Evolutionary conservation across 2,113 vertebrate genomes (phyloP).

Genomic region (Petrocephalus microphthalmus): DNA sequence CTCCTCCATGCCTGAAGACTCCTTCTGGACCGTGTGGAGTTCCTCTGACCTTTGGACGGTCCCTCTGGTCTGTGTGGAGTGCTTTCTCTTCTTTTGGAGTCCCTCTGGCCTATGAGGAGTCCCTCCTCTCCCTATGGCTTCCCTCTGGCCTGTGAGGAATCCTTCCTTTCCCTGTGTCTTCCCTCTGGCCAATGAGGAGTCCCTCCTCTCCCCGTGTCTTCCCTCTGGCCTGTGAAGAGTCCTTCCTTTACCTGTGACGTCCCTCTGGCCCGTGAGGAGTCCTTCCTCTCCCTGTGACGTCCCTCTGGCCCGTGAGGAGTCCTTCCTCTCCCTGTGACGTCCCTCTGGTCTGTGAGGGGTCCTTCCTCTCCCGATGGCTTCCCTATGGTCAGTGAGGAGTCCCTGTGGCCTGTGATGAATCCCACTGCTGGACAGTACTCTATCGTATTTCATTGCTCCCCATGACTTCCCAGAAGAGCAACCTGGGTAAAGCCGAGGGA

Average conservation of each 20-base stretch:
- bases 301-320: background rate
- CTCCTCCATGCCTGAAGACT: background rate
- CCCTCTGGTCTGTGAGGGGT: background rate
- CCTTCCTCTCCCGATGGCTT: background rate
- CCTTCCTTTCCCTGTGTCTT: background rate
- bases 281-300: background rate
- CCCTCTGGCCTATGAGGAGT: background rate
- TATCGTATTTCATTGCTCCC: background rate
- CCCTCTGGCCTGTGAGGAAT: background rate
- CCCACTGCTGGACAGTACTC: background rate
- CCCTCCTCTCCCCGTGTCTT: background rate
- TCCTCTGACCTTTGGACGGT: background rate
- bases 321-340: background rate
- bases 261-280: background rate
- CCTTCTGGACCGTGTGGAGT: background rate
- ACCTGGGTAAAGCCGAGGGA: background rate
- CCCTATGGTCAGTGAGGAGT: background rate
- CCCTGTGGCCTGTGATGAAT: background rate
- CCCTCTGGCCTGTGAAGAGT: background rate
- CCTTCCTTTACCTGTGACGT: background rate
- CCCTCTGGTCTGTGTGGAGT: background rate
- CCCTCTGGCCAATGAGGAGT: background rate
- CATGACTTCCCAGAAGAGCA: background rate
- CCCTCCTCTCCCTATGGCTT: background rate
- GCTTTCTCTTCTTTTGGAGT: no score